Conservation (phyloP, 2,888 invertebrate species). For the Hydropsyche betteni region DNA sequence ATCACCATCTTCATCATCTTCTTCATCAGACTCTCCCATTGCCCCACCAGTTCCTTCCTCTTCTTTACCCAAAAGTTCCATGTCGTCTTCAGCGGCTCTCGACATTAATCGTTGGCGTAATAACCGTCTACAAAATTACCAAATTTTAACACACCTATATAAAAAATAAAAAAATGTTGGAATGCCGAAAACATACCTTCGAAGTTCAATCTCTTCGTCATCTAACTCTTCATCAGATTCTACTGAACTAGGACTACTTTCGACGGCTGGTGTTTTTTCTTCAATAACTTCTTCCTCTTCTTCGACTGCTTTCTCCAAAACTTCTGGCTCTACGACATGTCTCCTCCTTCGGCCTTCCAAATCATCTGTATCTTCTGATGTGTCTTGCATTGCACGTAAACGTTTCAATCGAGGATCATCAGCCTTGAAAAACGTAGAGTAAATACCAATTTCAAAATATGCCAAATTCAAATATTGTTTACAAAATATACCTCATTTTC, state of each 20-base stretch:
- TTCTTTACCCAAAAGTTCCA: constrained; percentile 77
- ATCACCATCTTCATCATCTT: constrained; percentile 61
- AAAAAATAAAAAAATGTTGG: neutral
- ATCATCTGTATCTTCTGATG: constrained; percentile 66
- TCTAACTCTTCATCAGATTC: constrained; percentile 87
- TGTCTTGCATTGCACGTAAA: constrained; percentile 65
- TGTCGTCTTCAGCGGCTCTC: constrained; percentile 72
- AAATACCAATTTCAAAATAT: neutral
- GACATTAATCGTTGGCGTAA: constrained; percentile 73
- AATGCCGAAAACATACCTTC: constrained; percentile 66
- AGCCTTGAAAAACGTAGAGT: constrained; percentile 58
- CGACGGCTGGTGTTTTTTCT: constrained; percentile 60
- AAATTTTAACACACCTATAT: neutral
- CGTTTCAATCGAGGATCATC: constrained; percentile 86
- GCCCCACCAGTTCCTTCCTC: constrained; percentile 74
- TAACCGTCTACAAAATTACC: constrained; percentile 54
- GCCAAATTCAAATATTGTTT: neutral
- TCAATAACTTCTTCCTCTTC: constrained; percentile 58
- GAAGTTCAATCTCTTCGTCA: constrained; percentile 82
- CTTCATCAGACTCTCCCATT: constrained; percentile 80
- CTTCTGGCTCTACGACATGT: constrained; percentile 51
- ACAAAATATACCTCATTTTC: constrained; percentile 60
- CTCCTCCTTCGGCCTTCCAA: constrained; percentile 58
- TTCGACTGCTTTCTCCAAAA: constrained; percentile 37
- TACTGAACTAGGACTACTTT: constrained; percentile 63